Evolutionary conservation across 2,888 invertebrate species (phyloP).

Genomic region (Drosophila mercatorum): DNA sequence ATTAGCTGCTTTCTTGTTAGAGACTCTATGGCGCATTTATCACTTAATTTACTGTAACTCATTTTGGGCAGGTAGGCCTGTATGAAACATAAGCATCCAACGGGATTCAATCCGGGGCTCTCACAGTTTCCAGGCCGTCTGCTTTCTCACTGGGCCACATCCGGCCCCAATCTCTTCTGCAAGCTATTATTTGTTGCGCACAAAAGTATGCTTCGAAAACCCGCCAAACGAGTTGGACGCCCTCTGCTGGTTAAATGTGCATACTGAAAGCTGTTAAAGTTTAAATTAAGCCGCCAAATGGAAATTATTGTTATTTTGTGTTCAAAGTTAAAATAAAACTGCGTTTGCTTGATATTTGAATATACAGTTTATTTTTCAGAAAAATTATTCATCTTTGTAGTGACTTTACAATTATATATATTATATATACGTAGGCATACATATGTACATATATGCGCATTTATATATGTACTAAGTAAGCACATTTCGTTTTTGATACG

Average conservation of each 20-base stretch:
- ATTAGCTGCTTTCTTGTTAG: too few relatives aligned
- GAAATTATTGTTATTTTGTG: not conserved
- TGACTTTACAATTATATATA: constrained; percentile 71
- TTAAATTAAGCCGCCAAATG: not conserved
- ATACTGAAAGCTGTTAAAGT: not conserved
- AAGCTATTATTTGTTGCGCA: not conserved
- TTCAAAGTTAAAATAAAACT: constrained; percentile 7
- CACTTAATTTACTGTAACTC: too few relatives aligned
- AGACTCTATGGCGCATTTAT: too few relatives aligned
- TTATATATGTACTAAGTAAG: constrained; percentile 50
- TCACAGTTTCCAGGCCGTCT: too few relatives aligned
- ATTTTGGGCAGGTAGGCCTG: too few relatives aligned
- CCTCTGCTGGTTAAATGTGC: not conserved
- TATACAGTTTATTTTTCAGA: constrained; percentile 81
- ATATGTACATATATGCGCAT: constrained; percentile 52
- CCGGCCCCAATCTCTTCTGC: too few relatives aligned
- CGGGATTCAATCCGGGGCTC: too few relatives aligned
- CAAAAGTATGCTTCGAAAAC: not conserved
- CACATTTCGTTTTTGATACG: constrained; percentile 22
- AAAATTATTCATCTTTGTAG: constrained; percentile 70
- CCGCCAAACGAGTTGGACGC: not conserved
- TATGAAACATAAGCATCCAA: too few relatives aligned
- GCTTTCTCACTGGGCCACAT: too few relatives aligned
- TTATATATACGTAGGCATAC: constrained; percentile 53
- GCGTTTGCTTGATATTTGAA: constrained; percentile 63